Evolutionary conservation across 2,888 invertebrate genomes (phyloP), one percentile per base, ranked within the genome.

Genomic region (Spilarctia lutea): DNA sequence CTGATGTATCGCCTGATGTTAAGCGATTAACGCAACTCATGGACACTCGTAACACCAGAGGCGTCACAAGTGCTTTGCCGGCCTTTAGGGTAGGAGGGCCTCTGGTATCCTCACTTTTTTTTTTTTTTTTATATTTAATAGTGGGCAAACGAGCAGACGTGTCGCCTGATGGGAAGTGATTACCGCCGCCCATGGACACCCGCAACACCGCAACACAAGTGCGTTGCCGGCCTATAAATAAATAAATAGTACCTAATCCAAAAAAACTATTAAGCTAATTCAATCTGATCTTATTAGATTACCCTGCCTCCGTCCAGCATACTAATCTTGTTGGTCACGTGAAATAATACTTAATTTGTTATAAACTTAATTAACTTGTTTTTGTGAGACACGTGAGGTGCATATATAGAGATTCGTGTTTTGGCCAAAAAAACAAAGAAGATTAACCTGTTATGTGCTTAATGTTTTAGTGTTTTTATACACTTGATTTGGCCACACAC

Each of bases 261-360:
- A 68, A 81, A 77, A 56, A 63, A 52, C 68, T 66, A 68, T 71
- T 68, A 60, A 70, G 42, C 70, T 70, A 69, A 77, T 75, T 79
- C 27, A 56, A 4, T 69, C 79, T 77, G 10, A 68, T 71, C 75
- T 74, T 82, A 79, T 75, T 68, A 71, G 75, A 80, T 82, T 79
- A 39, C 33, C 65, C 27, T 45, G 18, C 18, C 42, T 48, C 48
- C 18, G 33, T 48, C 48, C 10, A 63, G 24, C 11, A n/a, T 35
- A 65, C 35, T 67, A 79, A 83, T 78, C 78, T 68, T 71, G 66
- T 79, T 73, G 52, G 69, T 73, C 81, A 84, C 83, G 77, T 81
- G 77, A 71, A 72, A 65, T 66, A 74, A 66, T 72, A 65, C 77
- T 73, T 20, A 39, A 65, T 16, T 30, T 74, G 65, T 48, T 33